Percentiles rank a stretch among this genome's conserved stretches.
Conservation (phyloP, 2,797 vertebrate genomes). For the Bradypodion ventrale region DNA sequence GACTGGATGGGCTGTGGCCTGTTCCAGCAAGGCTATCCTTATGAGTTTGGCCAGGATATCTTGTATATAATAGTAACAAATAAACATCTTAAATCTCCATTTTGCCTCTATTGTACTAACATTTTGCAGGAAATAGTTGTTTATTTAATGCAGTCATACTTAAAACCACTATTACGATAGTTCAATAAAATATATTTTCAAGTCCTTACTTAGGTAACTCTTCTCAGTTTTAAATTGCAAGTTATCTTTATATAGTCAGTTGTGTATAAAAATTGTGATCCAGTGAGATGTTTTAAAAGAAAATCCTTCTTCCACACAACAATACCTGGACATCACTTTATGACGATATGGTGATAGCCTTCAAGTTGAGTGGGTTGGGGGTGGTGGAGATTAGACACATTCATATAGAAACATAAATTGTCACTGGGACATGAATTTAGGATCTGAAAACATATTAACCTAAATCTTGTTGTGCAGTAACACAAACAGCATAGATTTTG, state of each 20-base stretch:
- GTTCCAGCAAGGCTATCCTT: too few relatives aligned
- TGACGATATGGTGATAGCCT: neutral
- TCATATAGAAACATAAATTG: too few relatives aligned
- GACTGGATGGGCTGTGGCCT: too few relatives aligned
- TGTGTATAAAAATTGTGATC: neutral
- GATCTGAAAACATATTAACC: too few relatives aligned
- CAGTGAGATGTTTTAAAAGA: neutral
- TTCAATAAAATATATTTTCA: neutral
- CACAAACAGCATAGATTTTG: too few relatives aligned
- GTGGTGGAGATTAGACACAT: neutral
- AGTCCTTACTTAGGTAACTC: neutral
- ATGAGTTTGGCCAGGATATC: too few relatives aligned
- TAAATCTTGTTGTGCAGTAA: too few relatives aligned
- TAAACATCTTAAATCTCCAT: too few relatives aligned
- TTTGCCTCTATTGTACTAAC: too few relatives aligned
- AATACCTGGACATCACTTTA: neutral
- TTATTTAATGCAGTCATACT: neutral
- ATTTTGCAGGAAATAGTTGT: too few relatives aligned
- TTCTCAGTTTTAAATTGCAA: neutral
- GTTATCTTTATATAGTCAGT: neutral
- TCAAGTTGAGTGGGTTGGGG: neutral
- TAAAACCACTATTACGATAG: neutral
- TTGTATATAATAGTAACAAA: too few relatives aligned
- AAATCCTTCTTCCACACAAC: neutral
- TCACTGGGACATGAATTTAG: too few relatives aligned